Evolutionary conservation across 2,888 invertebrate species (phyloP).

Genomic region (Dynastes tityus): DNA sequence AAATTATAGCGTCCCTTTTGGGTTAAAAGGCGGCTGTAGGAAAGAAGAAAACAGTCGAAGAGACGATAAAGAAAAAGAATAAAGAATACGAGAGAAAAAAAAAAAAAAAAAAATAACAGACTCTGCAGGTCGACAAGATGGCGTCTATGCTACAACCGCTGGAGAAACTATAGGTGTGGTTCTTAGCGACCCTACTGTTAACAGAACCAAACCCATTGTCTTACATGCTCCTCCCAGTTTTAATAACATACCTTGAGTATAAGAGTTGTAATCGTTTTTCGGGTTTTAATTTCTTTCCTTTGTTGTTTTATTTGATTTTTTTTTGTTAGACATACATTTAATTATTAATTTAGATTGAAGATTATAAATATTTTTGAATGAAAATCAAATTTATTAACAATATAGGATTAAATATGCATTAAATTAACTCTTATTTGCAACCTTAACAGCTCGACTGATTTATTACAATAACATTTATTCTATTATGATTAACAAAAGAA

Average conservation of each 20-base stretch:
- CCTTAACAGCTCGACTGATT: too few relatives aligned
- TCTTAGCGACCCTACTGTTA: slow-evolving; percentile 60
- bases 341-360: too few relatives aligned
- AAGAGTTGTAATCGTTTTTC: slow-evolving; percentile 31
- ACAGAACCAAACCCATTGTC: slow-evolving; percentile 62
- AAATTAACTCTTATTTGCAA: too few relatives aligned
- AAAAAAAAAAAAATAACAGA: slow-evolving; percentile 54
- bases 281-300: slow-evolving; percentile 7
- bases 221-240: slow-evolving; percentile 61
- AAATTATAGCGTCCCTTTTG: slow-evolving; percentile 53
- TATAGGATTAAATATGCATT: too few relatives aligned
- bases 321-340: not conserved
- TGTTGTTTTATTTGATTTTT: slow-evolving; percentile 17
- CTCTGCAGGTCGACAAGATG: slow-evolving; percentile 60
- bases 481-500: too few relatives aligned
- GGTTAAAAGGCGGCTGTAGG: slow-evolving; percentile 42
- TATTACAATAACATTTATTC: too few relatives aligned
- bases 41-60: slow-evolving; percentile 28
- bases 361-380: too few relatives aligned
- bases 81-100: slow-evolving; percentile 32
- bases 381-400: too few relatives aligned
- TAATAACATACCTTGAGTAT: slow-evolving; percentile 55
- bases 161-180: slow-evolving; percentile 62
- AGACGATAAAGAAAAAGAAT: slow-evolving; percentile 54
- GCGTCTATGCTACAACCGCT: slow-evolving; percentile 57